Base-by-base conservation (phyloP, 2,888 invertebrate genomes). In the Pheosia gnoma region DNA sequence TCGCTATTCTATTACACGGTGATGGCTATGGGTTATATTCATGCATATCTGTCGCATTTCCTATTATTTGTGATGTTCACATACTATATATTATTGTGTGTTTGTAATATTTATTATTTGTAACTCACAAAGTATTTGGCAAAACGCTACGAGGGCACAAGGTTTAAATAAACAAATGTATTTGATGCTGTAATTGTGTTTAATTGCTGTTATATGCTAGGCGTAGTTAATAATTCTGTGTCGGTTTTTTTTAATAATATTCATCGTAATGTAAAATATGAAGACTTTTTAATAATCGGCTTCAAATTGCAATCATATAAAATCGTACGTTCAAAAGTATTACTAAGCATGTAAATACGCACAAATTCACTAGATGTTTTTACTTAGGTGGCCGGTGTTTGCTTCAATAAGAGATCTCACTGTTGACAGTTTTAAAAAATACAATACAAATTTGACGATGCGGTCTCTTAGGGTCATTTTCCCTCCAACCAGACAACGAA, bases 21-120 rank as follows among this genome's bases (percentile, higher is more conserved):
- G 89, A 83, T 84, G 91, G 90, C 85, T 89, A 78, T 88, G 82
- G 84, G 84, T 86, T 78, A 82, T 83, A 83, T 88, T 87, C 78
- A 73, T 80, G 77, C 78, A 75, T 82, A 80, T 73, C 78, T 75
- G 71, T 79, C 70, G 75, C 70, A 73, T 77, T 68, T 69, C 78
- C 81, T 79, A 80, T 83, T 57, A 36, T 45, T 43, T 81, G 78
- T 83, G 78, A 69, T 78, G 65, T 72, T 69, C 80, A 68, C 64
- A 61, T 68, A 61, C 60, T 74, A 61, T 67, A 63, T 66, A 66
- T 64, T 62, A 66, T 63, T 67, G 63, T 71, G 58, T 67, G 60
- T 72, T 62, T 67, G 52, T 66, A 54, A 45, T 65, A 62, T 64
- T 70, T 67, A 49, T 51, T 66, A 67, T 65, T 59, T 64, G 63